A percentile compares a stretch with the other conserved stretches of the same genome.
Evolutionary conservation across 2,113 vertebrate genomes (phyloP).

Genomic region (Numenius arquata): DNA sequence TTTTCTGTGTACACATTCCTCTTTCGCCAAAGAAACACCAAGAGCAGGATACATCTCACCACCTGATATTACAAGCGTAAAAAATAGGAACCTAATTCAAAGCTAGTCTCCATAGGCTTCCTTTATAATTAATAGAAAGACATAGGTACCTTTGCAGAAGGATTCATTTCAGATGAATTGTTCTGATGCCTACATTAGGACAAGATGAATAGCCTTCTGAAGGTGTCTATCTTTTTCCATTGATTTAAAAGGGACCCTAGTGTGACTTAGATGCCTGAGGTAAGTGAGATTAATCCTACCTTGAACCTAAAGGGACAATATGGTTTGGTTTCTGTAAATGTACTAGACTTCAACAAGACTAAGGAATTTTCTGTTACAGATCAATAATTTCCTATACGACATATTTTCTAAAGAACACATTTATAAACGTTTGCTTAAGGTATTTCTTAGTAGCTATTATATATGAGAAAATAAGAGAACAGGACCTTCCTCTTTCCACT

Average conservation of each 20-base stretch:
- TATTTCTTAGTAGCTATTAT: not conserved
- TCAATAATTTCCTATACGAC: not conserved
- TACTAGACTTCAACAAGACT: not conserved
- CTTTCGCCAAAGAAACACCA: not conserved
- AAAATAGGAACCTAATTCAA: constrained; percentile 9
- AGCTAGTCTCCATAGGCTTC: not conserved
- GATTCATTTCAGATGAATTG: constrained; percentile 3
- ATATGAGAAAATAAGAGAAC: not conserved
- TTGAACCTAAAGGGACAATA: not conserved
- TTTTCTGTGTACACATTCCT: not conserved
- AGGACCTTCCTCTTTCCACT: not conserved
- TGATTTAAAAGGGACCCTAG: constrained; percentile 21
- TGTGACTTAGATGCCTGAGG: constrained; percentile 41
- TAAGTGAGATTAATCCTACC: constrained; percentile 36
- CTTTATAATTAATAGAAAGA: constrained; percentile 45
- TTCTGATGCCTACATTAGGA: constrained; percentile 13
- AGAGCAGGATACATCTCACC: not conserved
- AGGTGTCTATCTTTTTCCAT: not conserved
- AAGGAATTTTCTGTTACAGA: not conserved
- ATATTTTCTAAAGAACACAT: not conserved
- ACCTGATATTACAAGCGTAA: not conserved
- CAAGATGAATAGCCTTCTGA: not conserved
- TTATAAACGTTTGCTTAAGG: not conserved
- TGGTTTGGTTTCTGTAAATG: not conserved
- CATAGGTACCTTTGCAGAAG: constrained; percentile 7